Base-by-base conservation (phyloP, 2,797 vertebrate species). In the Danio aesculapii region DNA sequence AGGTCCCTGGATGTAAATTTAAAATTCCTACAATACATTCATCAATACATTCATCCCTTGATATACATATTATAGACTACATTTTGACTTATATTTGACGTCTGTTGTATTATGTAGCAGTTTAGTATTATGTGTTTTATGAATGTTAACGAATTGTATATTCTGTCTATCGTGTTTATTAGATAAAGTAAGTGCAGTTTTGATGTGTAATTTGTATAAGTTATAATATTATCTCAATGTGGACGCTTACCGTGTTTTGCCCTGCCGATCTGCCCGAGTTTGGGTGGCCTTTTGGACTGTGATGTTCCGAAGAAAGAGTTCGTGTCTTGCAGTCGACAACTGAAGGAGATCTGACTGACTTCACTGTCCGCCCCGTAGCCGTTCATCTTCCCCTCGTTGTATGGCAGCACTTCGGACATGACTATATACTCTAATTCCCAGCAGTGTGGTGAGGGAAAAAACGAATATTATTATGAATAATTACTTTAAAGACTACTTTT, bases 321-420 rank as follows among this genome's bases (percentile, higher is more conserved):
- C 84, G 98, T 97, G 93, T 99, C 98, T 94, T 98, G 98, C 87
- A 99, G 95, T 90, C 98, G 96, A 92, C 97, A 99, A 94, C 97
- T 98, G 94, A 98, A 99, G 89, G 97, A 97, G 91, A 98, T 95
- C 89, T 98, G 97, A 80, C 93, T 95, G 90, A 97, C 96, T 90
- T 98, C 97, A 85, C 95, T 94, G 90, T 99, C 97, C 86, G 96
- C 92, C 85, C 96, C 96, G 86, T 97, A 98, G 91, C 96, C 97
- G 91, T 90, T 97, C 97, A 99, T 98, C 88, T 99, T 98, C 84
- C 97, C 97, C 92, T 99, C 97, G 91, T 93, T 96, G 93, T 98
- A 99, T 89, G 97, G 97, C 92, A 99, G 92, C 89, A 99, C 96
- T 90, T 99, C 97, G 88, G 97, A 99, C 97, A 99, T 99, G 88